A percentile compares a stretch with the other conserved stretches of the same genome.
Conservation (phyloP, 2,797 vertebrate genomes). For the Sphenodon punctatus region DNA sequence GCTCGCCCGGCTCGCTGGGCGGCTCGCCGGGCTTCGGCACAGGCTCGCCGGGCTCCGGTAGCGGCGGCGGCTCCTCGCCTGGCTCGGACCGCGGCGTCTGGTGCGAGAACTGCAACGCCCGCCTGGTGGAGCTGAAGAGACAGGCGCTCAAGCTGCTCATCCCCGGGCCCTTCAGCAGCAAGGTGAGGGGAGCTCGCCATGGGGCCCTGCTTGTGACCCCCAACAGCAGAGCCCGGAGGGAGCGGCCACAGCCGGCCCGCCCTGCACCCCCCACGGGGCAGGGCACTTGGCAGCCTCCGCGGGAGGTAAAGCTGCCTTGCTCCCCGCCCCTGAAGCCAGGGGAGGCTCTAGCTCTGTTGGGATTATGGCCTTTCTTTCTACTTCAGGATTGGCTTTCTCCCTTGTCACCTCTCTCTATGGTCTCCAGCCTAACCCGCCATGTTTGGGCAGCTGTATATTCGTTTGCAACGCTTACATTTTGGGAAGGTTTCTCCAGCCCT, state of each 20-base stretch:
- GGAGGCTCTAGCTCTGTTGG: too few relatives aligned
- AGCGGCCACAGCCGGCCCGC: neutral
- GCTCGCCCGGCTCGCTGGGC: constrained; percentile 89
- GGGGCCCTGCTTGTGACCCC: accelerated
- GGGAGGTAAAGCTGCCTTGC: too few relatives aligned
- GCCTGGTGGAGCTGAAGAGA: constrained; percentile 91
- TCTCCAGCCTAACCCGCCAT: too few relatives aligned
- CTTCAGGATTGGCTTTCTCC: too few relatives aligned
- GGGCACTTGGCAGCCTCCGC: too few relatives aligned
- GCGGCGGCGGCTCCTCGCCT: constrained; percentile 85
- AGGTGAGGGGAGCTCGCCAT: constrained; percentile 77
- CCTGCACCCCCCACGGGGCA: too few relatives aligned
- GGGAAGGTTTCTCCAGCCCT: accelerated
- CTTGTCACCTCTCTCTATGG: too few relatives aligned
- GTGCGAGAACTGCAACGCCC: constrained; percentile 92
- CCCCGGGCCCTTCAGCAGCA: constrained; percentile 86
- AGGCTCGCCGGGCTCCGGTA: constrained; percentile 77
- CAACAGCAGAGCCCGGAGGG: neutral
- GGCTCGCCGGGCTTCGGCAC: constrained; percentile 90
- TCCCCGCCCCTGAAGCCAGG: neutral
- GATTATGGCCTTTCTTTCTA: too few relatives aligned
- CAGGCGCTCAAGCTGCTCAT: constrained; percentile 90
- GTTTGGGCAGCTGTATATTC: too few relatives aligned
- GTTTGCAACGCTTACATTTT: too few relatives aligned
- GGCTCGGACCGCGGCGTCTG: constrained; percentile 84